Base-by-base conservation (phyloP, 2,888 invertebrate species). In the Malachius bipustulatus region DNA sequence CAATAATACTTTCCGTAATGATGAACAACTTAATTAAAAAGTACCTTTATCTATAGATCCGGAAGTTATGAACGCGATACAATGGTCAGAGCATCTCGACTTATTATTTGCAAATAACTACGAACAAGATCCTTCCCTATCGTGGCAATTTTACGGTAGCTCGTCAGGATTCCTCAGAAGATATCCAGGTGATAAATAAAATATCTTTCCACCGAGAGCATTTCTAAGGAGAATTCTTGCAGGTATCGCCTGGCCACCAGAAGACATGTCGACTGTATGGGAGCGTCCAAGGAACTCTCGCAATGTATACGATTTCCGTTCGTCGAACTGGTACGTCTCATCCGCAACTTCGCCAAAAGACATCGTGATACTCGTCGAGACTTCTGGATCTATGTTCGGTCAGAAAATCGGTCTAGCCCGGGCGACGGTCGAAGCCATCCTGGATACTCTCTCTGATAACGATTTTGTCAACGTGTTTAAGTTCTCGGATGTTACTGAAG, bases 71-170 rank as follows among this genome's bases (percentile, higher is more conserved):
- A 80, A 85, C 55, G 87, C 90, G 35, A 85, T 97, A 47, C 81
- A 84, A 52, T 98, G 97, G 97, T 93, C 94, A 35, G 82, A 87
- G 48, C 82, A 84, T 55, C 69, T 98, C 57, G 90, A 96, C 62
- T 78, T 82, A 12, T 69, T 84, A 42, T 96, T 94, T 64, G 77
- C 77, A 48, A 82, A 82, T 57, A 96, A 96, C 68, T 84, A 85
- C 58, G 82, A 87, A 56, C 77, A 77, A 45, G 90, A 94, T 64
- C 85, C 90, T 1, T 81, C 85, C 2, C 69, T 94, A 27, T 87
- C 89, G n/a, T 98, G 96, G 91, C 98, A 98, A 66, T 94, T 93
- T 66, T 98, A 91, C 65, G 94, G 97, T 34, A 91, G 93, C 35
- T 82, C 91, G n/a, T 71, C 80, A 2, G 98, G 98, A 32, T 96